phyloP scores from a whole-genome alignment of 2,113 vertebrate species.

The Pyxicephalus adspersus region DNA sequence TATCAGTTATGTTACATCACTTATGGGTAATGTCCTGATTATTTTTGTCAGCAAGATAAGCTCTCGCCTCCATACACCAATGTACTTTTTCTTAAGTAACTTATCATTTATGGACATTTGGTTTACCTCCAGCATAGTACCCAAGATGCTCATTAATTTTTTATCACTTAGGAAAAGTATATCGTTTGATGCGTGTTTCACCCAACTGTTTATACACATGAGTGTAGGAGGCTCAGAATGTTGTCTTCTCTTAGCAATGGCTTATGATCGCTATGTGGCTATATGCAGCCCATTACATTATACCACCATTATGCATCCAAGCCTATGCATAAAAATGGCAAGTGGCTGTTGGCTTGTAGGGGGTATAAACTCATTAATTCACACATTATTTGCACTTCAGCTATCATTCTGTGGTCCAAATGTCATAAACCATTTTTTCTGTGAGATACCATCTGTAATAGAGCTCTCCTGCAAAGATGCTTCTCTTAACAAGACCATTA shows the following conservation, averaged over 20 bases:
- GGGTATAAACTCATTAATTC: slow-evolving; percentile 25
- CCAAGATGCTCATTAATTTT: slow-evolving; percentile 40
- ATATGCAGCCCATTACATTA: no score
- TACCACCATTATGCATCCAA: no score
- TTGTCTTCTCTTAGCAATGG: slow-evolving; percentile 14
- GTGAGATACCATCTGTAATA: slow-evolving; percentile 22
- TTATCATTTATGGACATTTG: slow-evolving; percentile 38
- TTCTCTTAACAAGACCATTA: slow-evolving; percentile 30
- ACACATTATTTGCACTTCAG: slow-evolving; percentile 29
- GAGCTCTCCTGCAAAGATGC: slow-evolving; percentile 20
- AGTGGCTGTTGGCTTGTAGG: slow-evolving; percentile 20
- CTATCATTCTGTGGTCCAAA: slow-evolving; percentile 40
- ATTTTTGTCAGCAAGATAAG: slow-evolving; percentile 5
- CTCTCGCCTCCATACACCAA: slow-evolving; percentile 24
- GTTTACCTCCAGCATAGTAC: slow-evolving; percentile 38
- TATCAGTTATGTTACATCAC: slow-evolving; percentile 22
- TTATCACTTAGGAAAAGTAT: slow-evolving; percentile 24
- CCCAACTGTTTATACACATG: slow-evolving; percentile 30
- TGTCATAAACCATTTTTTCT: slow-evolving; percentile 42
- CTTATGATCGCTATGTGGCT: no score
- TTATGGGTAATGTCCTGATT: slow-evolving; percentile 26
- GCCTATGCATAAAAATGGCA: slow-evolving; percentile 34
- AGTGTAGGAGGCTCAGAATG: slow-evolving; percentile 34
- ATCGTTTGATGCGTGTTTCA: slow-evolving; percentile 15
- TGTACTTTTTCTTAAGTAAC: slow-evolving; percentile 43